A percentile compares a stretch with the other conserved stretches of the same genome.
Evolutionary conservation across 92 coral and sea anemone species (phyloP).

Genomic region (Porites divaricata): DNA sequence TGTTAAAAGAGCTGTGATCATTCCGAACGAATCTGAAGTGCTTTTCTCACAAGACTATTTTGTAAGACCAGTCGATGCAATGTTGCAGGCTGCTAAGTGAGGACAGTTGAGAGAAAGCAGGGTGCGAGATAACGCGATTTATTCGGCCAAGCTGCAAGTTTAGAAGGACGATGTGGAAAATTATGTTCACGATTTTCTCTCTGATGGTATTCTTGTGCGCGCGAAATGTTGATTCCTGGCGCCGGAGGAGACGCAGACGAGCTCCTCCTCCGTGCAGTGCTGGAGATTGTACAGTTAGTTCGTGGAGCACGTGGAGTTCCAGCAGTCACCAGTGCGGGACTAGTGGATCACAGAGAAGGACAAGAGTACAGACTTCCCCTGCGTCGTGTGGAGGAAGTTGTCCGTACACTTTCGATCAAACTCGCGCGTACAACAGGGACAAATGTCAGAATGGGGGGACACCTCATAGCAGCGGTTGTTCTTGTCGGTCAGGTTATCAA

Average conservation of each 20-base stretch:
- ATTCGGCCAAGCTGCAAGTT: neutral
- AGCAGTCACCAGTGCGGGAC: conserved; percentile 82
- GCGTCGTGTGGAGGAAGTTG: conserved; percentile 62
- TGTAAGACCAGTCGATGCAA: too few relatives aligned
- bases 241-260: conserved; percentile 71
- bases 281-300: conserved; percentile 58
- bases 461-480: conserved; percentile 71
- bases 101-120: neutral
- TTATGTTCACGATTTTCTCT: neutral
- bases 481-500: conserved; percentile 70
- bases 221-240: conserved; percentile 35
- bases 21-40: neutral
- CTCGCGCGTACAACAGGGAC: conserved; percentile 75
- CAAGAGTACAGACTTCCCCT: conserved; percentile 50
- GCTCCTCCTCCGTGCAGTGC: conserved; percentile 69
- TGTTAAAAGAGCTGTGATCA: neutral
- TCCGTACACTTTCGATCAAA: conserved; percentile 36
- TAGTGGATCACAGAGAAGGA: conserved; percentile 73
- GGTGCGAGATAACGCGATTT: neutral
- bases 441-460: conserved; percentile 80
- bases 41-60: neutral
- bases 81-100: too few relatives aligned
- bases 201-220: conserved; percentile 7
- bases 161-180: conserved; percentile 17
- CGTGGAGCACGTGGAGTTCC: conserved; percentile 67